phyloP scores from a whole-genome alignment of 2,113 vertebrate genomes.

The Prinia subflava region DNA sequence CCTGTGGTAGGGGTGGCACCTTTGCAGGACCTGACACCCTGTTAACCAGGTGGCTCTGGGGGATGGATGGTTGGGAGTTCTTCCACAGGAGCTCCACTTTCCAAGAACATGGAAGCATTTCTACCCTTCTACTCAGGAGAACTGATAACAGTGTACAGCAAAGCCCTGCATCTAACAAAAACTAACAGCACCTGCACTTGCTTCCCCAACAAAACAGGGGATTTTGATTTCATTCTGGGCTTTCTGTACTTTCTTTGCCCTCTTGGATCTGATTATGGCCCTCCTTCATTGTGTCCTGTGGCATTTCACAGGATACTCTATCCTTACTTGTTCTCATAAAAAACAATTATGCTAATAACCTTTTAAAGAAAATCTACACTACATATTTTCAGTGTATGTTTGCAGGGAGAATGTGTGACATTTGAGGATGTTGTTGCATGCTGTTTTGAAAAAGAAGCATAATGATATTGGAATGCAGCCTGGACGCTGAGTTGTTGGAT shows the following conservation, averaged over 20 bases:
- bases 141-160: not conserved
- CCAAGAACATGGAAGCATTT: not conserved
- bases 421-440: not conserved
- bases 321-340: not conserved
- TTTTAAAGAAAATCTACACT: not conserved
- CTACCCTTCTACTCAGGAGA: not conserved
- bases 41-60: not conserved
- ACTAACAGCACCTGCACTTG: not conserved
- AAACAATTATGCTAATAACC: not conserved
- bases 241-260: not conserved
- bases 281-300: not conserved
- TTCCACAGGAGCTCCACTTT: not conserved
- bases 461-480: not conserved
- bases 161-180: not conserved
- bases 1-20: not conserved
- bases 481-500: not conserved
- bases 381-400: not conserved
- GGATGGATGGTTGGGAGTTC: rapidly evolving
- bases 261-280: not conserved
- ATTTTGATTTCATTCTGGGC: not conserved
- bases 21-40: not conserved
- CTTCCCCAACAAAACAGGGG: not conserved
- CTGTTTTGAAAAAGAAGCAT: not conserved
- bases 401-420: not conserved
- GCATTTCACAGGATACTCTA: not conserved